Conservation (phyloP, 1,140 invertebrate genomes). For the Onthophagus taurus region DNA sequence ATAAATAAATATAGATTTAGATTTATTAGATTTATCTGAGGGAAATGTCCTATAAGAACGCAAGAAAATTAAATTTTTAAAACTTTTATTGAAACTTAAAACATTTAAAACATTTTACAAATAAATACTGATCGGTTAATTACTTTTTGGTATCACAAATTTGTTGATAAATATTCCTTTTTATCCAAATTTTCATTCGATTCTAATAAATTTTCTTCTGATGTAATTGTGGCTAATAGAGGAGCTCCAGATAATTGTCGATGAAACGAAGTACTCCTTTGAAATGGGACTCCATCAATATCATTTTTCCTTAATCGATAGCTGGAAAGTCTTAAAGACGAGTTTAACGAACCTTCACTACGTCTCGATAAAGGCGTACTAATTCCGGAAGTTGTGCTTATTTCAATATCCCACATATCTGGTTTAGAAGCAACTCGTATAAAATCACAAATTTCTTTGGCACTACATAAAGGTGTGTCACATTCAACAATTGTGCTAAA, state of each 20-base stretch:
- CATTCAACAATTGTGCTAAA: slow-evolving; percentile 89
- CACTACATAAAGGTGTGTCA: slow-evolving; percentile 86
- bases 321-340: not conserved
- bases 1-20: no score
- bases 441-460: slow-evolving; percentile 32
- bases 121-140: no score
- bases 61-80: no score
- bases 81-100: no score
- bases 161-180: slow-evolving; percentile 4
- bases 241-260: slow-evolving; percentile 6
- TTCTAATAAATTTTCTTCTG: slow-evolving; percentile 8
- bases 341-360: slow-evolving; percentile 4
- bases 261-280: not conserved
- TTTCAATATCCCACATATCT: slow-evolving; percentile 1
- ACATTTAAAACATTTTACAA: no score
- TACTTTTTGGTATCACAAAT: slow-evolving; percentile 3
- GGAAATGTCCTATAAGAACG: no score
- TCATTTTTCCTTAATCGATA: slow-evolving; percentile 4
- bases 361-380: slow-evolving; percentile 1
- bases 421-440: slow-evolving; percentile 4
- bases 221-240: slow-evolving; percentile 6
- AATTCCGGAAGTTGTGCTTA: not conserved
- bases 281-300: slow-evolving; percentile 1
- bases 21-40: no score
- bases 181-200: slow-evolving; percentile 6